phyloP scores from a whole-genome alignment of 2,797 vertebrate genomes.

The Antennarius maculatus region DNA sequence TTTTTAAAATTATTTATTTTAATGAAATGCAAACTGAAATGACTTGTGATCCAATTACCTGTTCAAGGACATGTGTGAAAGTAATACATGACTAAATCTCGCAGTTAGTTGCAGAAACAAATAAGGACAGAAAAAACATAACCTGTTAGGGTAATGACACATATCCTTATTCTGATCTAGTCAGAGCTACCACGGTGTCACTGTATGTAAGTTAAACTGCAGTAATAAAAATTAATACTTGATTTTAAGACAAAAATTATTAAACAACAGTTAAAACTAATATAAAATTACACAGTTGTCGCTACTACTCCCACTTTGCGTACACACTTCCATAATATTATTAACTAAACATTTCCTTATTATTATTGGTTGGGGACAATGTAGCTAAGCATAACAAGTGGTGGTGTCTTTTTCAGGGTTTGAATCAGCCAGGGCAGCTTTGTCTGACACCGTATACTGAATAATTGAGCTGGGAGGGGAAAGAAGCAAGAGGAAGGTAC shows the following conservation, averaged over 20 bases:
- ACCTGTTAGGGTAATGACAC: conserved; percentile 12
- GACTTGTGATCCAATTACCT: conserved; percentile 79
- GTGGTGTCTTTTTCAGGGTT: conserved; percentile 80
- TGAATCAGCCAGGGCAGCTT: conserved; percentile 84
- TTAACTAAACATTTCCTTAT: background rate
- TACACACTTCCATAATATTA: background rate
- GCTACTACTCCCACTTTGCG: background rate
- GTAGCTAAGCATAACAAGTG: conserved; percentile 74
- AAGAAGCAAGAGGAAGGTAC: conserved; percentile 65
- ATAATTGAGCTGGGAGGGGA: conserved; percentile 78
- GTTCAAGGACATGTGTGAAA: conserved; percentile 75
- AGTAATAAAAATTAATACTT: background rate
- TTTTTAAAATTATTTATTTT: conserved; percentile 35
- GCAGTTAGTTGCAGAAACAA: conserved; percentile 58
- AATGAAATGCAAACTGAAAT: conserved; percentile 70
- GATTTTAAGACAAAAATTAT: background rate
- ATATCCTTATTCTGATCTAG: conserved; percentile 2
- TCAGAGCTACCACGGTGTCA: background rate
- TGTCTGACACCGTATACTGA: conserved; percentile 84
- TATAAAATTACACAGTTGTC: background rate
- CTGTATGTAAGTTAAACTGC: background rate
- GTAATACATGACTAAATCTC: conserved; percentile 70
- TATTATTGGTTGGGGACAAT: conserved; percentile 41
- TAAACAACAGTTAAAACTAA: background rate
- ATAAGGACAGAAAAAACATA: conserved; percentile 23